Evolutionary conservation across 2,113 vertebrate species (phyloP).

Genomic region (Silurus glanis): DNA sequence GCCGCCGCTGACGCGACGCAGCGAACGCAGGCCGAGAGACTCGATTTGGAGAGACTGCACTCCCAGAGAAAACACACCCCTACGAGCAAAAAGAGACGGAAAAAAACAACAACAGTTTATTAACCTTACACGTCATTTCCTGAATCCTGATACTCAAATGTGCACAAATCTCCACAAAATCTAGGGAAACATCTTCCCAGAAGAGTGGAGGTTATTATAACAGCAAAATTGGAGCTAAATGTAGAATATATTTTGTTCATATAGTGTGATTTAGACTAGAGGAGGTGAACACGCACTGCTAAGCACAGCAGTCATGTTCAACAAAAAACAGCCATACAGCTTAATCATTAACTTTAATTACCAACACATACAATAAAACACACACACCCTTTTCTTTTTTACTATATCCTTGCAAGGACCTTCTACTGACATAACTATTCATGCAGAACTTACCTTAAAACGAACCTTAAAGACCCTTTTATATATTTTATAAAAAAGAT

Average conservation of each 20-base stretch:
- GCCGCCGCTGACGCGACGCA: constrained; percentile 86
- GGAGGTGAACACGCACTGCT: background rate
- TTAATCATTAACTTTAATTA: constrained; percentile 7
- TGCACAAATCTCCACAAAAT: too few relatives aligned
- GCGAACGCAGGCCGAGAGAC: constrained; percentile 85
- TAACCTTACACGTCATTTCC: too few relatives aligned
- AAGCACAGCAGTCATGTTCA: background rate
- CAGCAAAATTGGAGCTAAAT: too few relatives aligned
- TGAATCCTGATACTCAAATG: too few relatives aligned
- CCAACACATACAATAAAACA: background rate
- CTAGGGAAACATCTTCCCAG: too few relatives aligned
- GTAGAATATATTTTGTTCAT: too few relatives aligned
- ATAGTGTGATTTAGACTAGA: background rate
- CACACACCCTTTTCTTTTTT: background rate
- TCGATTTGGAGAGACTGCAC: constrained; percentile 81
- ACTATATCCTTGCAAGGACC: background rate
- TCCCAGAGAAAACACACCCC: constrained; percentile 88
- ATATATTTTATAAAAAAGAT: too few relatives aligned
- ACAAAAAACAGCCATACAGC: background rate
- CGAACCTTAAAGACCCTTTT: background rate
- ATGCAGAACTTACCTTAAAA: background rate
- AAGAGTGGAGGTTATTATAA: too few relatives aligned
- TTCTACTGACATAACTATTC: background rate
- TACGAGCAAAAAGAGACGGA: constrained; percentile 55
- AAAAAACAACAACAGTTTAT: too few relatives aligned